phyloP scores from a whole-genome alignment of 2,797 vertebrate species.

The Hippocampus kuda region DNA sequence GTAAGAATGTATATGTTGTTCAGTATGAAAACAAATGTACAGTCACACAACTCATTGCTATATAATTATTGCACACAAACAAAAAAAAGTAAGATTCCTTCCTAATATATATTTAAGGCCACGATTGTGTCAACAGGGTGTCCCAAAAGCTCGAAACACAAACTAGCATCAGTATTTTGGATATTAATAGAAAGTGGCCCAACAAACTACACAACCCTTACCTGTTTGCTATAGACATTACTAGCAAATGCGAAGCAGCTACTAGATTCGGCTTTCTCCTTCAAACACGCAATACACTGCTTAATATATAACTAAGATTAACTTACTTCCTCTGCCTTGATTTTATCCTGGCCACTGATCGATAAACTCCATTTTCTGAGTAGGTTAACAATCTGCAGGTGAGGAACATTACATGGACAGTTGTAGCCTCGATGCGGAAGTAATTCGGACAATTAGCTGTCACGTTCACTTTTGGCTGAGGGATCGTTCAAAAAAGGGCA shows the following conservation, averaged over 20 bases:
- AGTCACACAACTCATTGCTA: neutral
- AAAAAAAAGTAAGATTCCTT: neutral
- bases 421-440: conserved; percentile 12
- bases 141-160: neutral
- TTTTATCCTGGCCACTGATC: conserved; percentile 49
- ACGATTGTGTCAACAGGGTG: neutral
- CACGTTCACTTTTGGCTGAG: neutral
- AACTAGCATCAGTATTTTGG: neutral
- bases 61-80: neutral
- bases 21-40: neutral
- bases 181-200: neutral
- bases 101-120: neutral
- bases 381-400: conserved; percentile 59
- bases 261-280: conserved; percentile 2
- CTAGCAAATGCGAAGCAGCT: conserved; percentile 1
- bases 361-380: conserved; percentile 57
- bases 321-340: conserved; percentile 60
- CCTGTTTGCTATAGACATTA: neutral
- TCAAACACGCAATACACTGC: conserved; percentile 7
- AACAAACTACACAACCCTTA: neutral
- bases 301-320: conserved; percentile 13
- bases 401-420: conserved; percentile 35
- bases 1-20: neutral
- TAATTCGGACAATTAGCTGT: conserved; percentile 2
- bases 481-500: neutral